phyloP scores from a whole-genome alignment of 2,888 invertebrate species.

The Aspidiotus destructor region DNA sequence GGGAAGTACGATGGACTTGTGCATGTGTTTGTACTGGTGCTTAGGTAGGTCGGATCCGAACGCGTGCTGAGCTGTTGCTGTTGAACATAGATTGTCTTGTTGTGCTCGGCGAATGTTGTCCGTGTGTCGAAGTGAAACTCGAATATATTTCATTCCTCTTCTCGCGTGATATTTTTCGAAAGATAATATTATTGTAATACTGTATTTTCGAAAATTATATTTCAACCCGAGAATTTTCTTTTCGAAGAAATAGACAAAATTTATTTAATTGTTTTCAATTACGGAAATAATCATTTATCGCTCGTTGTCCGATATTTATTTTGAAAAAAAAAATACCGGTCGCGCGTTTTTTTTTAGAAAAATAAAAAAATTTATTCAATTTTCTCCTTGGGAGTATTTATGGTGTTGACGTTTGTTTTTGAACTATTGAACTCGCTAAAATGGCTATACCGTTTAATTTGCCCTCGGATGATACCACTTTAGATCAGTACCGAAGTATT shows the following conservation, averaged over 20 bases:
- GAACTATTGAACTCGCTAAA: slow-evolving; percentile 1
- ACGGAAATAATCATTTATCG: neutral
- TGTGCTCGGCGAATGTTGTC: slow-evolving; percentile 20
- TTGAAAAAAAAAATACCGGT: neutral
- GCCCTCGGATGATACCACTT: slow-evolving; percentile 22
- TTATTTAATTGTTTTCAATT: neutral
- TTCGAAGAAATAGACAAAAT: neutral
- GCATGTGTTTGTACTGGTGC: neutral
- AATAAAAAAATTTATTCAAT: neutral
- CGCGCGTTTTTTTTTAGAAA: too few relatives aligned
- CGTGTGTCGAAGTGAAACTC: neutral
- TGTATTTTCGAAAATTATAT: too few relatives aligned
- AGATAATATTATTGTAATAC: too few relatives aligned
- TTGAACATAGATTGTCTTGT: slow-evolving; percentile 16
- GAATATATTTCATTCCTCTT: neutral
- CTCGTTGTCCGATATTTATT: slow-evolving; percentile 2
- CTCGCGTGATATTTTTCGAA: neutral
- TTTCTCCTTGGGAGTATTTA: neutral
- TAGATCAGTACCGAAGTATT: slow-evolving; percentile 25
- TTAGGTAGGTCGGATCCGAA: neutral
- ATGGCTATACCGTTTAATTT: slow-evolving; percentile 30
- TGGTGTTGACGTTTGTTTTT: neutral
- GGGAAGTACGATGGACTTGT: neutral
- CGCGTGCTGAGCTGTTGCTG: slow-evolving; percentile 26
- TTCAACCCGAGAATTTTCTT: slow-evolving; percentile 4